A percentile compares a stretch with the other conserved stretches of the same genome.
These are phyloP conservation scores for human (Homo sapiens) DNA, from an alignment of 2,113 vertebrate genomes.

Conservation along the genomic window GRCh38 chr6:135924001-135924500, in stretches of 20 bases:
- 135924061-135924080: background rate
- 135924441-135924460: background rate
- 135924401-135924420: no score
- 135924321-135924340: no score
- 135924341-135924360: no score
- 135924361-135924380: no score
- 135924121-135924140: background rate
- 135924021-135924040: background rate
- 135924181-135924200: background rate
- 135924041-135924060: background rate
- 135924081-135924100: background rate
- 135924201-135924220: background rate
- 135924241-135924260: constrained; percentile 17
- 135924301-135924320: background rate
- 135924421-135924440: background rate
- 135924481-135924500: background rate
- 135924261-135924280: background rate
- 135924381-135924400: no score
- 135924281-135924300: background rate
- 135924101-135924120: background rate
- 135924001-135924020: background rate
- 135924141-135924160: background rate
- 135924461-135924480: background rate
- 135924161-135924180: background rate
- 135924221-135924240: background rate